Percentiles rank a stretch among this genome's conserved stretches.
Conservation (phyloP, 2,113 vertebrate species). For the Syngnathoides biaculeatus region DNA sequence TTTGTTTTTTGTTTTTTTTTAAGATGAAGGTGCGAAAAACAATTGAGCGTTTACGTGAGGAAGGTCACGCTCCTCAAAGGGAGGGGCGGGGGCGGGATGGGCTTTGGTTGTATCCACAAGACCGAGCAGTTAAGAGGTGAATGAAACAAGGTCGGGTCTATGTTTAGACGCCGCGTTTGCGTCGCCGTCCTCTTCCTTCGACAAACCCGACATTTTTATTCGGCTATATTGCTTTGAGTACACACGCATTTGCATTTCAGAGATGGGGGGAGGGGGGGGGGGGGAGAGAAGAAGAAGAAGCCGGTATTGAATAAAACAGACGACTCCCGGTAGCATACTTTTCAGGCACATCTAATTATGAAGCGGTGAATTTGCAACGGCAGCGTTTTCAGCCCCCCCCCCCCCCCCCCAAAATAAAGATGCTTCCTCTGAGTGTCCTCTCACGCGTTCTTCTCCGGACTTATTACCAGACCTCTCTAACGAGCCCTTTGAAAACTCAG, state of each 20-base stretch:
- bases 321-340: slow-evolving; percentile 24
- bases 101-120: slow-evolving; percentile 7
- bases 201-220: background rate
- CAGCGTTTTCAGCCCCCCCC: slow-evolving; percentile 34
- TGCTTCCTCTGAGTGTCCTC: slow-evolving; percentile 46
- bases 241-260: slow-evolving; percentile 12
- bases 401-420: slow-evolving; percentile 35
- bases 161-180: slow-evolving; percentile 1
- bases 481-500: slow-evolving; percentile 43
- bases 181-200: background rate
- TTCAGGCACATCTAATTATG: slow-evolving; percentile 51
- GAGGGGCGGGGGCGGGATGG: background rate
- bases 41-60: slow-evolving; percentile 40
- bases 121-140: background rate
- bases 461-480: slow-evolving; percentile 44
- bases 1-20: too few species aligned
- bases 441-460: slow-evolving; percentile 31
- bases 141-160: background rate
- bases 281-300: slow-evolving; percentile 9
- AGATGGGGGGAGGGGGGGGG: too few species aligned
- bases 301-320: slow-evolving; percentile 33
- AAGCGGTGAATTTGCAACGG: slow-evolving; percentile 34
- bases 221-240: background rate
- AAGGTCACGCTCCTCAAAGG: background rate
- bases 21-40: slow-evolving; percentile 49